Percentiles rank a stretch among this genome's conserved stretches.
Conservation (phyloP, 2,113 vertebrate species). For the Martes martes region DNA sequence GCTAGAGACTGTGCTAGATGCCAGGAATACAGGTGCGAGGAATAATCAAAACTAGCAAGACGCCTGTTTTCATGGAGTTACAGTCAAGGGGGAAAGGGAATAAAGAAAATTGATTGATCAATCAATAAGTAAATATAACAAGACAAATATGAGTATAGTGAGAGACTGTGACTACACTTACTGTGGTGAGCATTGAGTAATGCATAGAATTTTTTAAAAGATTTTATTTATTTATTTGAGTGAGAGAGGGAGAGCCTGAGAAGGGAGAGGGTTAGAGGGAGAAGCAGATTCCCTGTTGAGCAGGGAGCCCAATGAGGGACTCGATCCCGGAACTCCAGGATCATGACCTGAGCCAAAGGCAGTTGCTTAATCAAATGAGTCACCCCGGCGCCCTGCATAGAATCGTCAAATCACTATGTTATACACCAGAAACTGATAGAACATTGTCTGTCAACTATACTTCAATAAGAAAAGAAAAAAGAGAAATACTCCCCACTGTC, state of each 20-base stretch:
- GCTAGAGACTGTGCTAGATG: not conserved
- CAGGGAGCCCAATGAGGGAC: too few species aligned
- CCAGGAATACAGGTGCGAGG: not conserved
- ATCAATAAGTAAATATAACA: not conserved
- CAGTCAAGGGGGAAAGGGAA: rapidly evolving
- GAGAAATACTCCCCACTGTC: not conserved
- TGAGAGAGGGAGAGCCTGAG: too few species aligned
- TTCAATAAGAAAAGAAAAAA: not conserved
- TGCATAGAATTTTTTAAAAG: not conserved
- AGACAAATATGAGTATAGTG: not conserved
- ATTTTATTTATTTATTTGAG: too few species aligned
- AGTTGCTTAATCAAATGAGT: too few species aligned
- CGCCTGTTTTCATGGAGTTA: not conserved
- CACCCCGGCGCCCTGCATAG: not conserved
- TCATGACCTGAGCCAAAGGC: too few species aligned
- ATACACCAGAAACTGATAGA: not conserved
- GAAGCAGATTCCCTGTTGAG: too few species aligned
- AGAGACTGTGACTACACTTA: not conserved
- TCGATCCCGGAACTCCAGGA: too few species aligned
- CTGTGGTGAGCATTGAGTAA: not conserved
- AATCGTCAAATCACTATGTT: not conserved
- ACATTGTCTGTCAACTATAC: not conserved
- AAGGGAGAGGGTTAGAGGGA: too few species aligned
- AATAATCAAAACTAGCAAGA: not conserved
- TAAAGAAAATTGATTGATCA: not conserved